These are phyloP conservation scores for Manduca sexta DNA, from an alignment of 1,140 invertebrate genomes.

Conservation along the genomic window DNA sequence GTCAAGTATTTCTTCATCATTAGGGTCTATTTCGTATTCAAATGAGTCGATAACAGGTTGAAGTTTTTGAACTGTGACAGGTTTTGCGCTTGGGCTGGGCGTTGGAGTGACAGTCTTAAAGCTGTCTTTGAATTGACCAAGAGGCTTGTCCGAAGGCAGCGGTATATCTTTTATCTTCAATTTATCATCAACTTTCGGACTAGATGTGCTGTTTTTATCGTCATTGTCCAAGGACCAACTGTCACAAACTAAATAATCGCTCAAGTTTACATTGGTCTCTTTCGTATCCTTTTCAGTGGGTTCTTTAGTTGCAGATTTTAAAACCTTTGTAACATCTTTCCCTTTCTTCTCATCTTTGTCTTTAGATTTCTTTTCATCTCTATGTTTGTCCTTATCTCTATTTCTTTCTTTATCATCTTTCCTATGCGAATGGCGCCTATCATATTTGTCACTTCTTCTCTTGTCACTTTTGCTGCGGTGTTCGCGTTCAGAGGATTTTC, in stretches of 20 bases:
- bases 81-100: slow-evolving; percentile 15
- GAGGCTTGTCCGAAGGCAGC: slow-evolving; percentile 4
- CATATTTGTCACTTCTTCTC: slow-evolving; percentile 36
- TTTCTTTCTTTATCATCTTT: slow-evolving; percentile 34
- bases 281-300: slow-evolving; percentile 18
- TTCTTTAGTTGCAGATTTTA: slow-evolving; percentile 19
- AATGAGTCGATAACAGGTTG: slow-evolving; percentile 56
- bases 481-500: slow-evolving; percentile 25
- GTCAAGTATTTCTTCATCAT: slow-evolving; percentile 53
- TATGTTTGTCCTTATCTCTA: slow-evolving; percentile 16
- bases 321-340: slow-evolving; percentile 23
- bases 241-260: slow-evolving; percentile 63
- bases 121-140: too few relatives aligned
- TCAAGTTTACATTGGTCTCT: slow-evolving; percentile 56
- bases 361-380: slow-evolving; percentile 15
- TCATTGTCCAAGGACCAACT: slow-evolving; percentile 68
- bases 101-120: background rate
- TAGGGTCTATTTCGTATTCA: slow-evolving; percentile 61
- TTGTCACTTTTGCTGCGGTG: slow-evolving; percentile 24
- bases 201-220: slow-evolving; percentile 40
- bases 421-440: slow-evolving; percentile 35
- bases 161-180: slow-evolving; percentile 10
- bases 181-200: slow-evolving; percentile 42
- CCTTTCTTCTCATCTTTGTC: slow-evolving; percentile 16
- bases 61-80: slow-evolving; percentile 36